Percentiles rank a stretch among this genome's conserved stretches.
These are phyloP conservation scores for Drosophila nigrodunni DNA, from an alignment of 1,140 invertebrate species.

Conservation along the genomic window DNA sequence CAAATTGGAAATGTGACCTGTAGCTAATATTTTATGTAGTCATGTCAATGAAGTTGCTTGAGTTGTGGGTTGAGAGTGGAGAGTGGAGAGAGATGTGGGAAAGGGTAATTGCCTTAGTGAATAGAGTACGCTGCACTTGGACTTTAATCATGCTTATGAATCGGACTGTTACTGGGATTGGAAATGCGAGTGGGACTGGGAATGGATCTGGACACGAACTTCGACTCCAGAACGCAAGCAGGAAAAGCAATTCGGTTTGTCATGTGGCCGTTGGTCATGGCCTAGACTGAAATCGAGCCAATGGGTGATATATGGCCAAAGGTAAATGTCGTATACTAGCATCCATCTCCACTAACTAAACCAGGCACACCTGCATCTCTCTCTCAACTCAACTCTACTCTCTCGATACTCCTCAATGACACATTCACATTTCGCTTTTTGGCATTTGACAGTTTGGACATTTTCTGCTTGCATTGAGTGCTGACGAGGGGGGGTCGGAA, in stretches of 20 bases:
- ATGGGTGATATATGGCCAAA: slow-evolving; percentile 54
- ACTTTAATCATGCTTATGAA: slow-evolving; percentile 64
- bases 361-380: neutral
- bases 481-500: slow-evolving; percentile 19
- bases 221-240: too few relatives aligned
- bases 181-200: neutral
- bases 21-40: slow-evolving; percentile 53
- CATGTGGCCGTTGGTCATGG: slow-evolving; percentile 51
- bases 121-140: slow-evolving; percentile 32
- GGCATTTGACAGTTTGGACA: slow-evolving; percentile 82
- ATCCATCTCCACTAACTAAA: neutral
- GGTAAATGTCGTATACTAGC: slow-evolving; percentile 39
- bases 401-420: slow-evolving; percentile 23
- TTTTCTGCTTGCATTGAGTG: slow-evolving; percentile 68
- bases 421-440: slow-evolving; percentile 78
- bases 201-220: neutral
- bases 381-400: too few relatives aligned
- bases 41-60: neutral
- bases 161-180: slow-evolving; percentile 1
- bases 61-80: neutral
- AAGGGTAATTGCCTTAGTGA: slow-evolving; percentile 36
- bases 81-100: neutral
- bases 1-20: slow-evolving; percentile 44
- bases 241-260: slow-evolving; percentile 64
- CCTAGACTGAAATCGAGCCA: slow-evolving; percentile 33